Evolutionary conservation across 2,888 invertebrate species (phyloP).

Genomic region (Melitaea athalia): DNA sequence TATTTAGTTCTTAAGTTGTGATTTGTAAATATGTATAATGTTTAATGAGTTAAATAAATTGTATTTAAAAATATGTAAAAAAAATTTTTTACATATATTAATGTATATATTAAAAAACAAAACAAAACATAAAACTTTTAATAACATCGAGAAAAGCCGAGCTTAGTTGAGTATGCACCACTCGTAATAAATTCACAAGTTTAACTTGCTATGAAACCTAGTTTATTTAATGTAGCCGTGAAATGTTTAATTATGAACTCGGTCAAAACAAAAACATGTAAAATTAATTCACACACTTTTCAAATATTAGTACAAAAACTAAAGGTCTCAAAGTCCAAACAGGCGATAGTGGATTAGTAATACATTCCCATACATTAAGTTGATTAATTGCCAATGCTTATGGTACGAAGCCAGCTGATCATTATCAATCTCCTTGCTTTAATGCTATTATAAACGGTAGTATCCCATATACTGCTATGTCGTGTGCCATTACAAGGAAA

Average conservation of each 20-base stretch:
- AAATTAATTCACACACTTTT: neutral
- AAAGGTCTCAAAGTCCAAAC: neutral
- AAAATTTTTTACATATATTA: no score
- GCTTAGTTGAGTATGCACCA: slow-evolving; percentile 31
- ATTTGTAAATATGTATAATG: no score
- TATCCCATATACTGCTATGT: no score
- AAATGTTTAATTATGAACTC: slow-evolving; percentile 26
- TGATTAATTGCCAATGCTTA: no score
- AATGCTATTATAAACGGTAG: neutral
- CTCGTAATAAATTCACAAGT: slow-evolving; percentile 36
- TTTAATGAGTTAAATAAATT: no score
- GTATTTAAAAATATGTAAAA: no score
- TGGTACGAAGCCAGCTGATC: no score
- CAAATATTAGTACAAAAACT: neutral
- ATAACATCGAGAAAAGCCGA: slow-evolving; percentile 25
- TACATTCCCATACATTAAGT: no score
- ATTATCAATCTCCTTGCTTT: neutral
- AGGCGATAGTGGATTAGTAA: neutral
- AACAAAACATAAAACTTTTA: neutral
- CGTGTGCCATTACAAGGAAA: neutral
- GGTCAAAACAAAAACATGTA: slow-evolving; percentile 22
- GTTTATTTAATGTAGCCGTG: slow-evolving; percentile 32
- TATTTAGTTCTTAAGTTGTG: no score
- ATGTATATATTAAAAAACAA: neutral
- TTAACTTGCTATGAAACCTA: slow-evolving; percentile 30